Evolutionary conservation across 2,797 vertebrate genomes (phyloP).

Genomic region (Oryzias sinensis): DNA sequence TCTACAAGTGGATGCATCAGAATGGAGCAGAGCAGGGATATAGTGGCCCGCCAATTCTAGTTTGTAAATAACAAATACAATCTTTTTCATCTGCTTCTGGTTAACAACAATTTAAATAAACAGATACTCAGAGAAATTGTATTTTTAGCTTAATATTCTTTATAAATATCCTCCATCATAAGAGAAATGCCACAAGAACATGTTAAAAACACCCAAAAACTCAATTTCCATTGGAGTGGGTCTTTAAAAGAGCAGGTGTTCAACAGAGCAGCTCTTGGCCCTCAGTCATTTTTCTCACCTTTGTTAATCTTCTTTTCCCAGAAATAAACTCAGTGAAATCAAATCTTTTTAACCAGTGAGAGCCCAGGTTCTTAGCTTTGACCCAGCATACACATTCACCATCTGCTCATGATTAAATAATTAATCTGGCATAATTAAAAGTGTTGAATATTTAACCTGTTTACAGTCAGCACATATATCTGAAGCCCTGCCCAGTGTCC

Average conservation of each 20-base stretch:
- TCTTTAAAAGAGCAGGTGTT: constrained; percentile 14
- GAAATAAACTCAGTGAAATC: constrained; percentile 39
- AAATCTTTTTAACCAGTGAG: constrained; percentile 38
- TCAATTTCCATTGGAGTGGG: not conserved
- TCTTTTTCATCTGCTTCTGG: no score
- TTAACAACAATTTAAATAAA: no score
- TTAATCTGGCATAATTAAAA: constrained; percentile 76
- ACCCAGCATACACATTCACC: constrained; percentile 59
- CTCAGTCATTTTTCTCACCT: constrained; percentile 22
- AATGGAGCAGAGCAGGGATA: no score
- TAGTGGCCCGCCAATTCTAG: no score
- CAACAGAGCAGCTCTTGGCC: constrained; percentile 30
- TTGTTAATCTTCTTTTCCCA: constrained; percentile 36
- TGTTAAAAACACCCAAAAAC: no score
- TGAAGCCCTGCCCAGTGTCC: constrained; percentile 40
- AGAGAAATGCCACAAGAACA: no score
- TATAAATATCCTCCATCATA: no score
- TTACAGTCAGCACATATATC: constrained; percentile 50
- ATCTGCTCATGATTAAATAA: constrained; percentile 73
- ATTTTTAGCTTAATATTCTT: no score
- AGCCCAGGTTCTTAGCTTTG: constrained; percentile 56
- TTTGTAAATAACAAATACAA: no score
- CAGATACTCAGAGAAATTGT: no score
- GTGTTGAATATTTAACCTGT: constrained; percentile 73
- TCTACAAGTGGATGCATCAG: no score